Base-by-base conservation (phyloP, 2,888 invertebrate genomes). In the Limnephilus auricula region DNA sequence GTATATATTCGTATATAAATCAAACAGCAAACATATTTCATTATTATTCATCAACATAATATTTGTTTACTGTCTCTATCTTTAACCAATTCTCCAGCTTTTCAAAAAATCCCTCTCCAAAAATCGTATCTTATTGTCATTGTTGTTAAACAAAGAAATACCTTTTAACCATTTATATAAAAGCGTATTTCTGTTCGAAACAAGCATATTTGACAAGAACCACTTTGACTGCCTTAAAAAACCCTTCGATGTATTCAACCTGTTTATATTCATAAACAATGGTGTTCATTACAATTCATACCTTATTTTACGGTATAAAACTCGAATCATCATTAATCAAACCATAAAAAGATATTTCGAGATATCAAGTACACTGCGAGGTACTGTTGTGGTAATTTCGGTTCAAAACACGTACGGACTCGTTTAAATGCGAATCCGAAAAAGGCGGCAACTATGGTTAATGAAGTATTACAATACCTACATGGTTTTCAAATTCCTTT, bases 351-450 rank as follows among this genome's bases (percentile, higher is more conserved):
- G 65, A 65, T 65, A 65, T 65, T 65, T 65, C 65, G n/a, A 65
- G 65, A 18, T 65, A 5, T 4, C 65, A 6, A 65, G 65, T 65
- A 65, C 4, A 65, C 9, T 5, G 18, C 18, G 50, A 50, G 50
- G 5, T 65, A 32, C 18, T 80, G 18, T 80, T 32, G 80, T 32
- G 15, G 32, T 18, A 30, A 31, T 80, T 32, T 32, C 80, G 32
- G 65, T 65, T 32, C 86, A 45, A 40, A 85, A 34, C 86, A 37
- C 50, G 13, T 85, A 85, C 40, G 40, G 25, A 65, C 25, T 65
- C 65, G 25, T 45, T 45, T 45, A 45, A 45, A 45, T 2, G 15
- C 45, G 45, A 45, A 10, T 45, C 45, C 45, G 15, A 45, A 45
- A 50, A 15, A 50, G 50, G 50, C 50, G 50, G 50, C 18, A 15